A percentile compares a stretch with the other conserved stretches of the same genome.
These are phyloP conservation scores for Scaptomyza reducta DNA, from an alignment of 2,888 invertebrate genomes.

Conservation along the genomic window DNA sequence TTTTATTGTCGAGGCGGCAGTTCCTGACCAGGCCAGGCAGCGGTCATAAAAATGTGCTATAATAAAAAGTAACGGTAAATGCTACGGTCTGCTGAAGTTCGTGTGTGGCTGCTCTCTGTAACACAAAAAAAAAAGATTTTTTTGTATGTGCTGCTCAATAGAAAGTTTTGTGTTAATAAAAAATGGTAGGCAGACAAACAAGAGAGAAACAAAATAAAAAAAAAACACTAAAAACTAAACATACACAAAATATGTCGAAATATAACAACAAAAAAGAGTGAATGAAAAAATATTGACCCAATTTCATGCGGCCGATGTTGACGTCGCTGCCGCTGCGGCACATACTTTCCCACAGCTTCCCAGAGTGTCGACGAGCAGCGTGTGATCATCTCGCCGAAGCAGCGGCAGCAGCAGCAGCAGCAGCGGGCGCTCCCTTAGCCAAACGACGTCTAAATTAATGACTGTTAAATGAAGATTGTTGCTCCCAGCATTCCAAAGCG, in stretches of 20 bases:
- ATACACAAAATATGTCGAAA: conserved; percentile 76
- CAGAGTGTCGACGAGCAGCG: conserved; percentile 57
- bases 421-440: conserved; percentile 66
- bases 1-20: conserved; percentile 54
- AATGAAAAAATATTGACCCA: conserved; percentile 84
- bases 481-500: conserved; percentile 57
- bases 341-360: conserved; percentile 77
- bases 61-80: conserved; percentile 72
- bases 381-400: conserved; percentile 66
- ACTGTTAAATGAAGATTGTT: conserved; percentile 79
- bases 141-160: conserved; percentile 60
- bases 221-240: conserved; percentile 69
- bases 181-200: conserved; percentile 51
- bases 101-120: conserved; percentile 67
- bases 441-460: conserved; percentile 80
- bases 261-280: conserved; percentile 75
- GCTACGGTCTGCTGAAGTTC: conserved; percentile 75
- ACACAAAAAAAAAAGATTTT: conserved; percentile 40
- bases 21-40: conserved; percentile 40
- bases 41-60: conserved; percentile 70
- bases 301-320: conserved; percentile 63
- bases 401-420: conserved; percentile 38
- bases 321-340: conserved; percentile 34
- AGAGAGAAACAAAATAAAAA: conserved; percentile 36
- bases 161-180: conserved; percentile 75